phyloP scores from a whole-genome alignment of 2,797 vertebrate species.

The Tinamus major region DNA sequence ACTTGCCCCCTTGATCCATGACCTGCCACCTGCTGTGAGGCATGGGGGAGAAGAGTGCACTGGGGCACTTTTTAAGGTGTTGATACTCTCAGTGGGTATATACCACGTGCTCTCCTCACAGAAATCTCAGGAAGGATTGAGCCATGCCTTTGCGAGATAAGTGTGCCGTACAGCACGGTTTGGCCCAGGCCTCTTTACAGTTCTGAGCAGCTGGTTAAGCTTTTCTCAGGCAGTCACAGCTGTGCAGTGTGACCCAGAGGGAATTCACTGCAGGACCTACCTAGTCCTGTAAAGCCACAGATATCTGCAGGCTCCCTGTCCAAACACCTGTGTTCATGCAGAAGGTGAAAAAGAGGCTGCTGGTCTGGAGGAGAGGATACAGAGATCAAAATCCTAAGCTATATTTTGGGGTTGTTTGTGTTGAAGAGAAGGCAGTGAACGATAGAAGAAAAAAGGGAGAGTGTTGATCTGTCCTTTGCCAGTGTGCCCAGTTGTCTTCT shows the following conservation, averaged over 20 bases:
- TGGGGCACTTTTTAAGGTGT: not conserved
- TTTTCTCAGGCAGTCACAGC: not conserved
- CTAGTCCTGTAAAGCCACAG: not conserved
- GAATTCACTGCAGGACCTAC: not conserved
- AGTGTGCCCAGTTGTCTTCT: not conserved
- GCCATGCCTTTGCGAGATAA: not conserved
- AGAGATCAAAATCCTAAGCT: not conserved
- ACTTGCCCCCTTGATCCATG: not conserved
- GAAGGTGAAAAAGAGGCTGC: not conserved
- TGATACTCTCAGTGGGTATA: not conserved
- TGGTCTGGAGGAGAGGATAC: not conserved
- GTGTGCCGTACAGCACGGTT: not conserved
- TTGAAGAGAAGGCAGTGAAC: not conserved
- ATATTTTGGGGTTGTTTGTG: not conserved
- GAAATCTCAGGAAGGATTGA: not conserved
- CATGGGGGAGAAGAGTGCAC: not conserved
- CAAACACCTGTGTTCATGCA: fast-evolving
- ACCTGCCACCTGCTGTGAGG: not conserved
- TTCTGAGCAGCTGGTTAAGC: not conserved
- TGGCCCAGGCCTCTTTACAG: not conserved
- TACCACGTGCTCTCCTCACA: not conserved
- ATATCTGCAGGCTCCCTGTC: not conserved
- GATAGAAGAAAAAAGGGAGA: not conserved
- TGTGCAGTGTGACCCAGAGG: not conserved
- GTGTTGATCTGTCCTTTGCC: not conserved